A percentile compares a stretch with the other conserved stretches of the same genome.
These are phyloP conservation scores for Apodemia zela DNA, from an alignment of 2,888 invertebrate genomes.

Conservation along the genomic window DNA sequence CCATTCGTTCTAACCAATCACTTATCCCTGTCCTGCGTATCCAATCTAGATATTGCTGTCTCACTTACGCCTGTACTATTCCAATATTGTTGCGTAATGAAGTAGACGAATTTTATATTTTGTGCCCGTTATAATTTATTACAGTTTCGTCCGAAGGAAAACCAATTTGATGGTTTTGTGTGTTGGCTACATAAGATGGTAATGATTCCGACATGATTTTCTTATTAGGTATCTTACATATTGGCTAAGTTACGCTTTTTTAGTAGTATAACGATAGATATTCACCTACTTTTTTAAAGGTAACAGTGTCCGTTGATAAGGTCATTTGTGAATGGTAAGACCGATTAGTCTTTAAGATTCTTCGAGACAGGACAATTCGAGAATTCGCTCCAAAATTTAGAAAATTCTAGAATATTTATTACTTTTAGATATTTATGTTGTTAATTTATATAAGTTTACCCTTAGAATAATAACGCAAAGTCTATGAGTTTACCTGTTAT, in stretches of 20 bases:
- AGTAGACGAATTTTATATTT: slow-evolving; percentile 65
- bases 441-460: no score
- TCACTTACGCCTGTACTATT: slow-evolving; percentile 49
- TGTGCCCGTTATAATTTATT: slow-evolving; percentile 54
- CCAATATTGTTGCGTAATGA: slow-evolving; percentile 65
- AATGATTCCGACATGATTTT: slow-evolving; percentile 1
- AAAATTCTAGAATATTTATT: no score
- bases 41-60: slow-evolving; percentile 42
- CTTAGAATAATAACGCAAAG: no score
- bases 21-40: slow-evolving; percentile 44
- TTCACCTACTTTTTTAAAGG: background rate
- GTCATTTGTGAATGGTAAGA: no score
- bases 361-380: no score
- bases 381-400: no score
- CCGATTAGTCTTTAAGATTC: no score
- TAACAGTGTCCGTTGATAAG: no score
- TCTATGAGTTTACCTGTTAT: no score
- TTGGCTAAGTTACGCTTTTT: background rate
- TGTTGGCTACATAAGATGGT: background rate
- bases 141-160: slow-evolving; percentile 22
- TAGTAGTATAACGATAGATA: background rate
- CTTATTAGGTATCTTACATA: background rate
- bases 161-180: slow-evolving; percentile 1
- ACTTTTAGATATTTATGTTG: no score
- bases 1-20: slow-evolving; percentile 50